Conservation (phyloP, 2,888 invertebrate species). For the Alviniconcha strummeri region DNA sequence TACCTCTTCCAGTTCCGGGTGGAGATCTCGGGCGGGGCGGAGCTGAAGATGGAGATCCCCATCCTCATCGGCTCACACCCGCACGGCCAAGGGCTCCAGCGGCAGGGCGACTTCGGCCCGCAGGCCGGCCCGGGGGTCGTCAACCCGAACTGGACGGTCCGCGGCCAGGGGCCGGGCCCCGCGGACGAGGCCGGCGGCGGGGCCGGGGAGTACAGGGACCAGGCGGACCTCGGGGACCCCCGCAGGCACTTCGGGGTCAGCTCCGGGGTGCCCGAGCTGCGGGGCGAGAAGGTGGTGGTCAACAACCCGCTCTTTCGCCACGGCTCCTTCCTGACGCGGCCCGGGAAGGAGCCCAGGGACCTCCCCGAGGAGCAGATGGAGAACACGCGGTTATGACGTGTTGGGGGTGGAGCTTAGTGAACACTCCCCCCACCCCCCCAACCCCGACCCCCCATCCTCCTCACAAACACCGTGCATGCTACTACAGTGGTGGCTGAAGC, state of each 20-base stretch:
- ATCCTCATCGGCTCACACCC: conserved; percentile 64
- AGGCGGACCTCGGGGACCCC: conserved; percentile 25
- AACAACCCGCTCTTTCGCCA: conserved; percentile 56
- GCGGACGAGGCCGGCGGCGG: not conserved
- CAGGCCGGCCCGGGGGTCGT: conserved; percentile 36
- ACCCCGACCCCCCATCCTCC: not conserved
- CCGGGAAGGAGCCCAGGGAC: conserved; percentile 19
- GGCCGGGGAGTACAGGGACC: conserved; percentile 18
- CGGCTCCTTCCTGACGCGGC: conserved; percentile 28
- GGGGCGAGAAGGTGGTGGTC: conserved; percentile 49
- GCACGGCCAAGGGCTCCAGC: conserved; percentile 53
- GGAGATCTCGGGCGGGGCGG: conserved; percentile 65
- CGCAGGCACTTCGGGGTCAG: conserved; percentile 36
- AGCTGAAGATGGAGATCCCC: conserved; percentile 64
- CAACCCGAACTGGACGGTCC: conserved; percentile 59
- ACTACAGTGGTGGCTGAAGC: too few relatives aligned
- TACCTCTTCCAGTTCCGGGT: conserved; percentile 70
- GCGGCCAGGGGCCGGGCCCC: conserved; percentile 40
- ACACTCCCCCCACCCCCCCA: not conserved
- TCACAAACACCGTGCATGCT: not conserved
- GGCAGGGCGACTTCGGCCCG: conserved; percentile 26
- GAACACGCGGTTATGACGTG: conserved; percentile 50
- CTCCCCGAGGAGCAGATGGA: conserved; percentile 52
- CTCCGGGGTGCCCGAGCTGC: conserved; percentile 51
- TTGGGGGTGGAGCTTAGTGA: not conserved